These are phyloP conservation scores for Phoebastria nigripes DNA, from an alignment of 2,797 vertebrate genomes.

Conservation along the genomic window DNA sequence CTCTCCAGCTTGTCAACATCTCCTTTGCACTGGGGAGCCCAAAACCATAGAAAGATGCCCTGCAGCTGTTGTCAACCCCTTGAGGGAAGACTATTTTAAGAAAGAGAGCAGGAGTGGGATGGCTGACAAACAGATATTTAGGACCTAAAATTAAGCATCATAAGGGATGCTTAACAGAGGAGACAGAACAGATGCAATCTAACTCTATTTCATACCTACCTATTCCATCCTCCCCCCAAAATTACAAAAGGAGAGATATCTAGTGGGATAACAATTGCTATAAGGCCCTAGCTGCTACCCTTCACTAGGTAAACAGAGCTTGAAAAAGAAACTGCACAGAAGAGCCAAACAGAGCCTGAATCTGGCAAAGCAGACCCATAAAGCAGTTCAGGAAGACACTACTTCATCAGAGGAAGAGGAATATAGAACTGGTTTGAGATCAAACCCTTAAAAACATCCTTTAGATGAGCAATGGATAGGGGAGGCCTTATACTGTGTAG, in stretches of 20 bases:
- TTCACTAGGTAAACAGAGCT: background rate
- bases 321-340: background rate
- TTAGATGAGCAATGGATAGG: background rate
- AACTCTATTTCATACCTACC: background rate
- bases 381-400: background rate
- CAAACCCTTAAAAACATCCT: background rate
- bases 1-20: background rate
- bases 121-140: background rate
- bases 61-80: background rate
- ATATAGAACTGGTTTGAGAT: background rate
- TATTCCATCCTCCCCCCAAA: rapidly evolving
- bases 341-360: background rate
- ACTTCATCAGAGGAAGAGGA: background rate
- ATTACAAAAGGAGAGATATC: background rate
- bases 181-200: background rate
- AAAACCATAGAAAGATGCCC: background rate
- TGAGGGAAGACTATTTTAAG: background rate
- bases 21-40: background rate
- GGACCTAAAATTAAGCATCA: background rate
- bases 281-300: background rate
- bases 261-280: background rate
- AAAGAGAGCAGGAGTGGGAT: background rate
- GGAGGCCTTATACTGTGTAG: background rate
- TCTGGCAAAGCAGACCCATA: background rate
- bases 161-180: background rate